A percentile compares a stretch with the other conserved stretches of the same genome.
Conservation (phyloP, 2,797 vertebrate genomes). For the Ctenochaetus hawaiiensis region DNA sequence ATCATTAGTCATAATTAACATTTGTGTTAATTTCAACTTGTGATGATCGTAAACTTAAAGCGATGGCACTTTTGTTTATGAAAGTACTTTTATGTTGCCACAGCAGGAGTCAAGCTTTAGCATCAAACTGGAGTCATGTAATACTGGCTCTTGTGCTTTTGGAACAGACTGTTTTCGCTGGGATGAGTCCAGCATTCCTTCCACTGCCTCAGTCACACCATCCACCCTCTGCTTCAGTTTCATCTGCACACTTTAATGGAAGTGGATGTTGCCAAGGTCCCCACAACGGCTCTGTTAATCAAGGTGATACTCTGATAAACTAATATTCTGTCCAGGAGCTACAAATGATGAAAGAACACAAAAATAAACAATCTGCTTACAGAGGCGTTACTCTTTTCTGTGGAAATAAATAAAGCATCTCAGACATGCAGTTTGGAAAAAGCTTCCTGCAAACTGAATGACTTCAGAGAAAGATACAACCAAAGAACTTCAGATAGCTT, state of each 20-base stretch:
- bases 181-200: conserved; percentile 49
- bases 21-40: neutral
- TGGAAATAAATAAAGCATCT: neutral
- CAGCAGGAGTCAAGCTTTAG: conserved; percentile 2
- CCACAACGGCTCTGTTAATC: neutral
- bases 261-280: neutral
- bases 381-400: neutral
- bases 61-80: conserved; percentile 2
- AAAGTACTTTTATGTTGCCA: conserved; percentile 2
- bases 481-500: too few species aligned
- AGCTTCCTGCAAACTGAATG: neutral
- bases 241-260: conserved; percentile 25
- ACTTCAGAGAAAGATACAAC: too few species aligned
- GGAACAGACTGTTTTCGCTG: conserved; percentile 48
- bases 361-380: neutral
- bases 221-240: conserved; percentile 48
- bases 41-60: neutral
- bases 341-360: neutral
- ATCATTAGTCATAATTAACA: too few species aligned
- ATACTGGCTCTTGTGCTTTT: conserved; percentile 21
- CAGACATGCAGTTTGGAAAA: neutral
- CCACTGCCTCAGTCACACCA: conserved; percentile 24
- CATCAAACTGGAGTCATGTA: conserved; percentile 9
- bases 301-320: neutral
- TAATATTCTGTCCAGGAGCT: neutral